Percentiles rank a stretch among this genome's conserved stretches.
These are phyloP conservation scores for Gambelia wislizenii DNA, from an alignment of 2,797 vertebrate genomes.

Conservation along the genomic window DNA sequence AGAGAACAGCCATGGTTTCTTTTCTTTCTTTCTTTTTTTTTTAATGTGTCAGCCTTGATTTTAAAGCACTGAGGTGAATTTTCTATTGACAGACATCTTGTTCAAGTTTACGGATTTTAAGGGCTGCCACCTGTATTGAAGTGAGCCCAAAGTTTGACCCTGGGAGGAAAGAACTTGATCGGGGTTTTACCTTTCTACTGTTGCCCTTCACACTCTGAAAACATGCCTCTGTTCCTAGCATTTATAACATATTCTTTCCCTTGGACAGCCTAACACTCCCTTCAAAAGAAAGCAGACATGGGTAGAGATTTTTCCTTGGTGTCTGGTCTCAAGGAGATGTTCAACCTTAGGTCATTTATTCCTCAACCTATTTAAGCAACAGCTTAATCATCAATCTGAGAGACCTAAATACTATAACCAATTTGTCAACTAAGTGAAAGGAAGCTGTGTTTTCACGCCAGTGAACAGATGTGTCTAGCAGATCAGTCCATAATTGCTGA, in stretches of 20 bases:
- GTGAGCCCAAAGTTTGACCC: constrained; percentile 9
- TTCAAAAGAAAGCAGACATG: constrained; percentile 78
- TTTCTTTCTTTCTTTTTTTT: background rate
- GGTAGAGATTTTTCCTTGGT: constrained; percentile 55
- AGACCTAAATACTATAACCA: constrained; percentile 81
- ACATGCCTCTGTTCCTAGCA: constrained; percentile 71
- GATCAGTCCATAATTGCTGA: constrained; percentile 72
- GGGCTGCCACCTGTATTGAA: constrained; percentile 8
- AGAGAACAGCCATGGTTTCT: background rate
- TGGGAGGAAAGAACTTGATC: constrained; percentile 4
- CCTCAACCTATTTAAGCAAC: constrained; percentile 82
- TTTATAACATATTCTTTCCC: constrained; percentile 71
- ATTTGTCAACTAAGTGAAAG: constrained; percentile 83
- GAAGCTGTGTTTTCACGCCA: constrained; percentile 76
- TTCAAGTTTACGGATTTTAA: constrained; percentile 13
- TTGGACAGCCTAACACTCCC: constrained; percentile 65
- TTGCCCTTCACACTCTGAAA: constrained; percentile 39
- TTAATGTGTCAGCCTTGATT: background rate
- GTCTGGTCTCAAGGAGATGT: constrained; percentile 63
- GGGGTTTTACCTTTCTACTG: background rate
- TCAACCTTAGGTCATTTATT: constrained; percentile 69
- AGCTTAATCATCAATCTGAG: constrained; percentile 85
- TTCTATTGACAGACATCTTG: background rate
- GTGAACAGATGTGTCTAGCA: constrained; percentile 80
- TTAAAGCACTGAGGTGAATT: background rate